Conservation (phyloP, 30 jellyfish, hydroid and myxozoan genomes). For the Sanderia malayensis region DNA sequence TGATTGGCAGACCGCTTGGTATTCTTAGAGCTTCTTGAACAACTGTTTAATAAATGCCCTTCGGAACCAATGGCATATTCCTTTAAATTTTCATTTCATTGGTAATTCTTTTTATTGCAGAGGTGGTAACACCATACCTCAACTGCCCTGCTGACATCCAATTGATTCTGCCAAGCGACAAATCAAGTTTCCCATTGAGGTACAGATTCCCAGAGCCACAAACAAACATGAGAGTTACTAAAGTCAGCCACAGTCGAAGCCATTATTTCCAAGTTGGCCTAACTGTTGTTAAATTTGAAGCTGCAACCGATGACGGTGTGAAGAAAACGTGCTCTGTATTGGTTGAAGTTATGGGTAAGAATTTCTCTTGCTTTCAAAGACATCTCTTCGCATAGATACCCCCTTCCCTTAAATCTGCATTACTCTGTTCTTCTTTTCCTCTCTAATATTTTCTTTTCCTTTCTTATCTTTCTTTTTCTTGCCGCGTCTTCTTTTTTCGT, state of each 20-base stretch:
- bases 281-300: constrained; percentile 57
- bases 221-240: constrained; percentile 70
- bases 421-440: too few relatives aligned
- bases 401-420: too few relatives aligned
- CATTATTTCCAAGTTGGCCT: constrained; percentile 64
- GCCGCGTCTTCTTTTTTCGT: too few relatives aligned
- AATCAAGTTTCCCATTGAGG: constrained; percentile 43
- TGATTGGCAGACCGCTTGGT: neutral
- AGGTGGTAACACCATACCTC: constrained; percentile 69
- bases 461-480: too few relatives aligned
- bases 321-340: constrained; percentile 50
- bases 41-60: neutral
- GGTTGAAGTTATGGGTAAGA: constrained; percentile 75
- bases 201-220: constrained; percentile 70
- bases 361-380: neutral
- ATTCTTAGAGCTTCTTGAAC: neutral
- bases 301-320: constrained; percentile 52
- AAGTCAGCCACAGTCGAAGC: constrained; percentile 55
- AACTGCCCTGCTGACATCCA: constrained; percentile 87
- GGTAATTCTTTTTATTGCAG: constrained; percentile 23
- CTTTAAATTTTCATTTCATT: neutral
- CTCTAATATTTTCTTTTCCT: too few relatives aligned
- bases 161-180: constrained; percentile 50
- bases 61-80: neutral
- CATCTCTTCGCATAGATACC: too few relatives aligned